A percentile compares a stretch with the other conserved stretches of the same genome.
Conservation (phyloP, 2,113 vertebrate species). For the Raja brachyura region DNA sequence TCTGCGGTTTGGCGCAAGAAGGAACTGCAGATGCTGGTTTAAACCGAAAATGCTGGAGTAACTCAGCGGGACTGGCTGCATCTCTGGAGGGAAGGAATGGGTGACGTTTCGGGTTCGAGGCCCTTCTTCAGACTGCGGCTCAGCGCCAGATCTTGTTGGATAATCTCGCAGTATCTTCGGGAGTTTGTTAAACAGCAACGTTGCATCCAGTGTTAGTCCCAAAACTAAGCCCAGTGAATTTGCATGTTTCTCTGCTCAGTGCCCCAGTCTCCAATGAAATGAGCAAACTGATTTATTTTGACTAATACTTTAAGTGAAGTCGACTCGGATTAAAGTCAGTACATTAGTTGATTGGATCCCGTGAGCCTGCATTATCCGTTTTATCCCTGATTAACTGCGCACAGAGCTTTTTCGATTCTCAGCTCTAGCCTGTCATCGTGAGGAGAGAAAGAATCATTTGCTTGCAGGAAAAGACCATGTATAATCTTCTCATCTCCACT, state of each 20-base stretch:
- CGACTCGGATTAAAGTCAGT: not conserved
- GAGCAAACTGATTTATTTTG: not conserved
- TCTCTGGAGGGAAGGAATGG: no score
- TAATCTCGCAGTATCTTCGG: no score
- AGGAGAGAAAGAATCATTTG: not conserved
- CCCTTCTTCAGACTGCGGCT: no score
- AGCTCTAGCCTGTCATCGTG: not conserved
- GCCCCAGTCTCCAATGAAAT: not conserved
- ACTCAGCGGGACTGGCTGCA: no score
- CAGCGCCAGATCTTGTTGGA: not conserved
- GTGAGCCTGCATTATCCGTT: not conserved
- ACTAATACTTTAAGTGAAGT: not conserved
- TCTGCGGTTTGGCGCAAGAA: no score
- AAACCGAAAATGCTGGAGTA: no score
- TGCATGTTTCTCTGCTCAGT: not conserved
- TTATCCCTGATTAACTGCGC: not conserved
- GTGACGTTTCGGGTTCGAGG: no score
- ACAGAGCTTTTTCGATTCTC: not conserved
- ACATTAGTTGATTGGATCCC: not conserved
- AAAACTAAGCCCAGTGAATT: not conserved
- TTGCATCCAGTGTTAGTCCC: no score
- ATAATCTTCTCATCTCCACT: not conserved
- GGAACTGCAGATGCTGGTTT: no score
- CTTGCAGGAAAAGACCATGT: not conserved
- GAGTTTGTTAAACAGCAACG: not conserved